A percentile compares a stretch with the other conserved stretches of the same genome.
Conservation (phyloP, 2,113 vertebrate species). For the Alces alces region DNA sequence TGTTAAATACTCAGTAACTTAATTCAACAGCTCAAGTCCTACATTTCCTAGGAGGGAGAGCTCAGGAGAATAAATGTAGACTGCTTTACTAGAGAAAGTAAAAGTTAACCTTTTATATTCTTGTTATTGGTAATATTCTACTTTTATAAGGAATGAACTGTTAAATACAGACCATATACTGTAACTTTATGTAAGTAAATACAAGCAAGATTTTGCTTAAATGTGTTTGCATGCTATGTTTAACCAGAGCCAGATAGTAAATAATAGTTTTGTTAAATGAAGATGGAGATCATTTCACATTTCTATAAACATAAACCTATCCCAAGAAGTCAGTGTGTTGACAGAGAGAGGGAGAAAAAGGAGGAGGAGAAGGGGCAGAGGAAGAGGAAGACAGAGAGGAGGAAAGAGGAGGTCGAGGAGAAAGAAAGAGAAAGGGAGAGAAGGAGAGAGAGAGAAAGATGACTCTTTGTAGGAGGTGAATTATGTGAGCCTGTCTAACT, state of each 20-base stretch:
- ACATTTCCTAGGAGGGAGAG: not conserved
- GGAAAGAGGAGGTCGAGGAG: not conserved
- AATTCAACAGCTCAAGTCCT: not conserved
- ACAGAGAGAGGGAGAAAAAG: not conserved
- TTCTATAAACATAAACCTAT: not conserved
- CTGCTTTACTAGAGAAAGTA: not conserved
- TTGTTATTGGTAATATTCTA: not conserved
- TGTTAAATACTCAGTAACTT: not conserved
- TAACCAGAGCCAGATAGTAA: not conserved
- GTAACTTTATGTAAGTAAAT: not conserved
- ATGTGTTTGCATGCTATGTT: fast-evolving
- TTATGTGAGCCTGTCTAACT: not conserved
- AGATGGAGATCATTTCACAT: not conserved
- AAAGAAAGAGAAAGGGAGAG: not conserved
- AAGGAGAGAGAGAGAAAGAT: not conserved
- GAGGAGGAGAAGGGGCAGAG: not conserved
- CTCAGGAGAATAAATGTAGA: not conserved
- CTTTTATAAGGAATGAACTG: not conserved
- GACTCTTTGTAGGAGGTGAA: not conserved
- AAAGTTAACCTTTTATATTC: not conserved
- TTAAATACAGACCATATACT: not conserved
- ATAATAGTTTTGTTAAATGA: not conserved
- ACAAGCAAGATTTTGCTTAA: not conserved
- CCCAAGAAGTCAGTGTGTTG: not conserved
- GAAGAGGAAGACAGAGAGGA: fast-evolving